These are phyloP conservation scores for Oceanodroma leucorhoa DNA, from an alignment of 2,797 vertebrate genomes.

Conservation along the genomic window DNA sequence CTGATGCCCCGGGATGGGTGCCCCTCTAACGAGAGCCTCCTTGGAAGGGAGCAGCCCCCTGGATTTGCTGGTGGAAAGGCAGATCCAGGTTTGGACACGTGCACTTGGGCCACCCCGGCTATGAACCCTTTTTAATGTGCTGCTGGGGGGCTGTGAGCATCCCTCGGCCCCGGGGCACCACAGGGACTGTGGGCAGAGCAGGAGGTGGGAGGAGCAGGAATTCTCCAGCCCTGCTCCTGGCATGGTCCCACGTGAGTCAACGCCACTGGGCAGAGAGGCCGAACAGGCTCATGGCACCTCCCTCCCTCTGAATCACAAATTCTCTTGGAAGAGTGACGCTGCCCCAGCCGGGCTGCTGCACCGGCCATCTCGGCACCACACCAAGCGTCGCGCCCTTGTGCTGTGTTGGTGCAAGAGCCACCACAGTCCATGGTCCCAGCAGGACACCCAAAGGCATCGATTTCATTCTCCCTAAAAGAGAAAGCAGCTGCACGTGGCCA, in stretches of 20 bases:
- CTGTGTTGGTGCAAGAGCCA: background rate
- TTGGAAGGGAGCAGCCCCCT: background rate
- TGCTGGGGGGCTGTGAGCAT: background rate
- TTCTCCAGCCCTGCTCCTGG: background rate
- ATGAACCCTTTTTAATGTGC: background rate
- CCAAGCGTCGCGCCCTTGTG: rapidly evolving
- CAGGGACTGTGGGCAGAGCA: background rate
- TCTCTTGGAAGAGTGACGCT: background rate
- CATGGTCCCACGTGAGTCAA: rapidly evolving
- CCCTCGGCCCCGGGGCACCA: rapidly evolving
- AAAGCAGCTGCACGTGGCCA: background rate
- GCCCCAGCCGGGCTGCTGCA: background rate
- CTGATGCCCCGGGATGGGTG: background rate
- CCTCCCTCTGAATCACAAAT: background rate
- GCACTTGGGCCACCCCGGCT: no score
- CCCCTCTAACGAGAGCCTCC: background rate
- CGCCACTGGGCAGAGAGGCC: background rate
- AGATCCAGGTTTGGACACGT: background rate
- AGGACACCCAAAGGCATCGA: background rate
- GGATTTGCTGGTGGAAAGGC: background rate
- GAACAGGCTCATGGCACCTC: background rate
- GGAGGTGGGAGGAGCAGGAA: background rate
- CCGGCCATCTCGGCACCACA: rapidly evolving
- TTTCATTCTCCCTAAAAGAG: rapidly evolving
- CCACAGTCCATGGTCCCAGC: background rate